Evolutionary conservation across 2,113 vertebrate species (phyloP).

Genomic region (Centropus bengalensis): DNA sequence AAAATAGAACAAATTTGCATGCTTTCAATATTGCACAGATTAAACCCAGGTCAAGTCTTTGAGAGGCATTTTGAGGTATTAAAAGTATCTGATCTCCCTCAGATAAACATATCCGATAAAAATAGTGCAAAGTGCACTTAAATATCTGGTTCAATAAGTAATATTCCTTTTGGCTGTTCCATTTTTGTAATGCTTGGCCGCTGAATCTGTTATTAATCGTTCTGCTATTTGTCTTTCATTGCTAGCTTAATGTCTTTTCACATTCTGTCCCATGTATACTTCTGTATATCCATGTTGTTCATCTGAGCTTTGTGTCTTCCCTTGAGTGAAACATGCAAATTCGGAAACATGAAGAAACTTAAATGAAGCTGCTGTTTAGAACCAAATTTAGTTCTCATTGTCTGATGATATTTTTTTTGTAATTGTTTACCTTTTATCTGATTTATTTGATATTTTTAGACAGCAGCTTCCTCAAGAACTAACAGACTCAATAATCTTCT

Average conservation of each 20-base stretch:
- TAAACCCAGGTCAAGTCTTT: background rate
- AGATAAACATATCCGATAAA: background rate
- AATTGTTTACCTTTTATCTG: background rate
- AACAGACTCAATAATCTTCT: background rate
- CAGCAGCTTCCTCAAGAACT: background rate
- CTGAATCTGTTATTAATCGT: background rate
- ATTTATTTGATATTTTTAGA: background rate
- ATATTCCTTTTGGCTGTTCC: background rate
- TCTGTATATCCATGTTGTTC: background rate
- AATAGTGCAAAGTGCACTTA: background rate
- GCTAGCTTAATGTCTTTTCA: background rate
- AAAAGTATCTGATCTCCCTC: background rate
- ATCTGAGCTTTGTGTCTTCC: background rate
- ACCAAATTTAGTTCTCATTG: background rate
- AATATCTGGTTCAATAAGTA: background rate
- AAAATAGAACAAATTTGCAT: background rate
- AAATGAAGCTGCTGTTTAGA: background rate
- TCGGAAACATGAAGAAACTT: background rate
- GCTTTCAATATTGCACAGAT: background rate
- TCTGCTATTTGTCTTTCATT: background rate
- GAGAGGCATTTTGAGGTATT: background rate
- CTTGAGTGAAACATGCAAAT: background rate
- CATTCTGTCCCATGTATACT: background rate
- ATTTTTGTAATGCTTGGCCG: background rate
- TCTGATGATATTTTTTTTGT: background rate